Percentiles rank a stretch among this genome's conserved stretches.
These are phyloP conservation scores for Rhogogaster chlorosoma DNA, from an alignment of 2,888 invertebrate species.

Conservation along the genomic window DNA sequence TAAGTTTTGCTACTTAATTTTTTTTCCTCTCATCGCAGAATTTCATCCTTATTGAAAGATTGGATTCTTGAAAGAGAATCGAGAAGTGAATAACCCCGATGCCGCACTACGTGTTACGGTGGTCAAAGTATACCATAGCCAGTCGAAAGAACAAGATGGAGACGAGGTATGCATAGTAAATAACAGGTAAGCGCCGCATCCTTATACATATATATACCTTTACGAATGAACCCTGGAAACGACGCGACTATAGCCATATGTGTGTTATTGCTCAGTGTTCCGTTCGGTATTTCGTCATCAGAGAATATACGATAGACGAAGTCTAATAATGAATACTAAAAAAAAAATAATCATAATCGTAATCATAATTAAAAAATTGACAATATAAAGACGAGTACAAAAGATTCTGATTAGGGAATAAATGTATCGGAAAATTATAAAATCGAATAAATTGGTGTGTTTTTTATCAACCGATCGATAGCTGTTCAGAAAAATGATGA, in stretches of 20 bases:
- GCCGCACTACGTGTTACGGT: background rate
- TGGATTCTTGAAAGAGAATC: background rate
- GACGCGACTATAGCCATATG: background rate
- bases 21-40: background rate
- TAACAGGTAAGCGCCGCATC: conserved; percentile 10
- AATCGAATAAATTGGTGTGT: background rate
- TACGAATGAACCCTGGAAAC: background rate
- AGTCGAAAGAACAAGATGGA: conserved; percentile 32
- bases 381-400: background rate
- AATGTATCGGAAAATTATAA: background rate
- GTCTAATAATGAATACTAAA: background rate
- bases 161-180: conserved; percentile 43
- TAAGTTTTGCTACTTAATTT: background rate
- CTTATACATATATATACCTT: no score
- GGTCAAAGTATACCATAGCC: background rate
- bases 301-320: no score
- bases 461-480: background rate
- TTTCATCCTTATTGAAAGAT: background rate
- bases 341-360: background rate
- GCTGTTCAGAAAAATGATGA: background rate
- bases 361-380: background rate
- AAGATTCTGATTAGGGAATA: no score
- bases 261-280: background rate
- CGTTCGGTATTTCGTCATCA: background rate
- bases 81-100: conserved; percentile 16